Percentiles rank a stretch among this genome's conserved stretches.
These are phyloP conservation scores for Actinia equina DNA, from an alignment of 64 coral and sea anemone species.

Conservation along the genomic window DNA sequence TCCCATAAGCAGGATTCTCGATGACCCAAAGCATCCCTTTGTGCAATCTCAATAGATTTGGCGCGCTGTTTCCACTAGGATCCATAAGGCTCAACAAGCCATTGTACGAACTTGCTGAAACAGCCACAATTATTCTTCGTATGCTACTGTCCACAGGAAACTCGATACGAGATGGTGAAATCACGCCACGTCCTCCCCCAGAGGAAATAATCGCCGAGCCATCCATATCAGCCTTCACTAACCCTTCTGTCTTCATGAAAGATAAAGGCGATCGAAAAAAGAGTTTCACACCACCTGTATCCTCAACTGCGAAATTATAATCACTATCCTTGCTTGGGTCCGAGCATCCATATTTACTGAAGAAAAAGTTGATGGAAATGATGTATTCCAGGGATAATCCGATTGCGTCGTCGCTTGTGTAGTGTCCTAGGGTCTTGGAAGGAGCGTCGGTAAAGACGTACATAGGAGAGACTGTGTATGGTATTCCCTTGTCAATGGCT, in stretches of 20 bases:
- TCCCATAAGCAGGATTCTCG: conserved; percentile 3
- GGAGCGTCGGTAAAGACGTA: conserved; percentile 27
- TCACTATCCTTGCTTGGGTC: not conserved
- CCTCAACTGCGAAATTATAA: not conserved
- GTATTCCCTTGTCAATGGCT: not conserved
- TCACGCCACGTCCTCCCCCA: not conserved
- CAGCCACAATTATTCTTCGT: not conserved
- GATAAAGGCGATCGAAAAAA: conserved; percentile 7
- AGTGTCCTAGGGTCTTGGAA: not conserved
- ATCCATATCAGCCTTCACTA: conserved; percentile 2
- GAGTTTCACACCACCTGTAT: not conserved
- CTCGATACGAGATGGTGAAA: not conserved
- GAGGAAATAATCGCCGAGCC: not conserved
- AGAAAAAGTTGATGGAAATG: conserved; percentile 12
- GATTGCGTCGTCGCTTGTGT: not conserved
- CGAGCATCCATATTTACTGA: conserved; percentile 5
- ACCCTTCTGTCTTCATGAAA: not conserved
- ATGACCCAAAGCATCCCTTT: not conserved
- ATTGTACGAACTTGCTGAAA: not conserved
- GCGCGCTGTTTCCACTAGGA: not conserved
- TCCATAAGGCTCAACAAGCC: not conserved
- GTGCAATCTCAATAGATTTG: not conserved
- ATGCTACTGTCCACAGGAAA: conserved; percentile 13
- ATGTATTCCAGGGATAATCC: not conserved
- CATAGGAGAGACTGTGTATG: conserved; percentile 8